These are phyloP conservation scores for Hyposoter dolosus DNA, from an alignment of 2,888 invertebrate genomes.

Conservation along the genomic window DNA sequence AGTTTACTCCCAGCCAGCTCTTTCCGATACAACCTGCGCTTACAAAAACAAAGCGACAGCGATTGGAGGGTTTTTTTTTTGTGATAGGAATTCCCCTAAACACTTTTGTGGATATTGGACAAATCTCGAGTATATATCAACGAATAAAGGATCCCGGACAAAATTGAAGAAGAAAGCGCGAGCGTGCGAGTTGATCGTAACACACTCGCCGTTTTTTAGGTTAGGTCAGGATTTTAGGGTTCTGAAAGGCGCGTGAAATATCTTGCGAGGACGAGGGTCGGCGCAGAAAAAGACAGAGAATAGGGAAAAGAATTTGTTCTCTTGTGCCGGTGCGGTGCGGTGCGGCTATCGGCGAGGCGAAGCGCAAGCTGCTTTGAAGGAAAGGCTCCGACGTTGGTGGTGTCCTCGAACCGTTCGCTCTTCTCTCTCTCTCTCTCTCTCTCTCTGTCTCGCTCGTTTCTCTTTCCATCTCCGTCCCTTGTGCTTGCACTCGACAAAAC, in stretches of 20 bases:
- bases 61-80: neutral
- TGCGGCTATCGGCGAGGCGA: constrained; percentile 57
- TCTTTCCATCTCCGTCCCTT: neutral
- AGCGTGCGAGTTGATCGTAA: neutral
- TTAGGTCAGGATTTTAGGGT: constrained; percentile 5
- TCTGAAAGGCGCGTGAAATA: neutral
- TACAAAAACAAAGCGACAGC: neutral
- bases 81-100: neutral
- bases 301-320: constrained; percentile 39
- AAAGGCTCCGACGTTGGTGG: constrained; percentile 58
- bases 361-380: constrained; percentile 61
- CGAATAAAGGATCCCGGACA: neutral
- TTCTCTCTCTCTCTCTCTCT: constrained; percentile 65
- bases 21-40: neutral
- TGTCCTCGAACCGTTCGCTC: constrained; percentile 64
- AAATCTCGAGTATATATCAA: neutral
- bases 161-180: neutral
- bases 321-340: constrained; percentile 16
- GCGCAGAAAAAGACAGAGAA: constrained; percentile 4
- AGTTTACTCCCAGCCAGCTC: constrained; percentile 45
- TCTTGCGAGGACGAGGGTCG: neutral
- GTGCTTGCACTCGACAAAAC: constrained; percentile 54
- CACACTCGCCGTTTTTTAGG: neutral
- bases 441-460: constrained; percentile 24
- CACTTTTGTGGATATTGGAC: neutral